Percentiles rank a stretch among this genome's conserved stretches.
Conservation (phyloP, 2,797 vertebrate genomes). For the Emydoidea blandingii region DNA sequence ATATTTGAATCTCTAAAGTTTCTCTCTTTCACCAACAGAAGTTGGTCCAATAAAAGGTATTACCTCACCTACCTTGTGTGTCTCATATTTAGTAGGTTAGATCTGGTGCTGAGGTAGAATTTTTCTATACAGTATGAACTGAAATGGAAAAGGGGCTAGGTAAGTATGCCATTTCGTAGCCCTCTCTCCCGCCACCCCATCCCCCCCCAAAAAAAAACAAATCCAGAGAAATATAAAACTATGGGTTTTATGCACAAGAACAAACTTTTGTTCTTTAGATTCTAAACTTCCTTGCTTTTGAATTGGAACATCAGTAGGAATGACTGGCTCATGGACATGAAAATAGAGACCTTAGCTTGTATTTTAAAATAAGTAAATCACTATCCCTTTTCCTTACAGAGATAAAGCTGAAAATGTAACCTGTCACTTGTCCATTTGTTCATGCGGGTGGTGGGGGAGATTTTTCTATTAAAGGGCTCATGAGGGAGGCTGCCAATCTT, state of each 20-base stretch:
- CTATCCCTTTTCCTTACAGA: not conserved
- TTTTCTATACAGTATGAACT: not conserved
- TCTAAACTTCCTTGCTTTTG: not conserved
- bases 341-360: not conserved
- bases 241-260: not conserved
- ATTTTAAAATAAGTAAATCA: not conserved
- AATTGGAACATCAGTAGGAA: not conserved
- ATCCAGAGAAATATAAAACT: not conserved
- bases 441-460: not conserved
- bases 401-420: not conserved
- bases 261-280: not conserved
- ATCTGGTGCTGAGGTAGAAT: not conserved
- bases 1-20: too few species aligned
- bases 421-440: not conserved
- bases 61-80: too few species aligned
- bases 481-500: not conserved
- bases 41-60: too few species aligned
- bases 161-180: not conserved
- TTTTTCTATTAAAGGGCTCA: not conserved
- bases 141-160: not conserved
- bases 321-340: not conserved
- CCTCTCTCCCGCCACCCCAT: fast-evolving
- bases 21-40: too few species aligned
- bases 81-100: not conserved
- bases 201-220: not conserved